Percentiles rank a stretch among this genome's conserved stretches.
Evolutionary conservation across 2,113 vertebrate genomes (phyloP).

Genomic region (Ictidomys tridecemlineatus): DNA sequence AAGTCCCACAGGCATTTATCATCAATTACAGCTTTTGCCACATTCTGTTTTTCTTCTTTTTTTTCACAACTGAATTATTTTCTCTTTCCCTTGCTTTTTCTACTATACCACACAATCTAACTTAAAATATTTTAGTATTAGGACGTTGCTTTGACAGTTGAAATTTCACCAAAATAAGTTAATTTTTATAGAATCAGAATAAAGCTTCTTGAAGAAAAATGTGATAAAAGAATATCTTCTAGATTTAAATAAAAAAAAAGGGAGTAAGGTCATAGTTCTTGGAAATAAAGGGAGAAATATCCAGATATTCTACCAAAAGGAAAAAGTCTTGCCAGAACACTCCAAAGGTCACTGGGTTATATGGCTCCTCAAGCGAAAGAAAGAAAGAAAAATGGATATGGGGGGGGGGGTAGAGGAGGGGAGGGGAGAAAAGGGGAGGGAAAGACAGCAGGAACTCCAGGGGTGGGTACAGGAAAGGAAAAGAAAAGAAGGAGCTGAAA

Average conservation of each 20-base stretch:
- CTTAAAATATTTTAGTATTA: slow-evolving; percentile 42
- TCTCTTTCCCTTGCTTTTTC: slow-evolving; percentile 13
- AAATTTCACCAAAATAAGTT: background rate
- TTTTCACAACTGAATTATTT: slow-evolving; percentile 27
- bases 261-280: background rate
- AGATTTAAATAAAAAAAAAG: slow-evolving; percentile 50
- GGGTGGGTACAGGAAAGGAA: too few relatives aligned
- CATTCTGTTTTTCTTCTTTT: background rate
- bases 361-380: background rate
- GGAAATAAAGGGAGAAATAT: slow-evolving; percentile 1
- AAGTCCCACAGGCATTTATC: background rate
- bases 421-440: too few relatives aligned
- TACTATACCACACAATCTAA: background rate
- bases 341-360: background rate
- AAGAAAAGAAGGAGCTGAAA: background rate
- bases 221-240: background rate
- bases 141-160: background rate
- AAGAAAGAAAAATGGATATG: too few relatives aligned
- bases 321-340: background rate
- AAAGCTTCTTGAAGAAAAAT: background rate
- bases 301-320: background rate
- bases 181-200: background rate
- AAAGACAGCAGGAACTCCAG: too few relatives aligned
- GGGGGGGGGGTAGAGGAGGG: too few relatives aligned
- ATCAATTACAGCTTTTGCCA: background rate